These are phyloP conservation scores for Rhabdophis nuchalis DNA, from an alignment of 2,797 vertebrate species.

Conservation along the genomic window DNA sequence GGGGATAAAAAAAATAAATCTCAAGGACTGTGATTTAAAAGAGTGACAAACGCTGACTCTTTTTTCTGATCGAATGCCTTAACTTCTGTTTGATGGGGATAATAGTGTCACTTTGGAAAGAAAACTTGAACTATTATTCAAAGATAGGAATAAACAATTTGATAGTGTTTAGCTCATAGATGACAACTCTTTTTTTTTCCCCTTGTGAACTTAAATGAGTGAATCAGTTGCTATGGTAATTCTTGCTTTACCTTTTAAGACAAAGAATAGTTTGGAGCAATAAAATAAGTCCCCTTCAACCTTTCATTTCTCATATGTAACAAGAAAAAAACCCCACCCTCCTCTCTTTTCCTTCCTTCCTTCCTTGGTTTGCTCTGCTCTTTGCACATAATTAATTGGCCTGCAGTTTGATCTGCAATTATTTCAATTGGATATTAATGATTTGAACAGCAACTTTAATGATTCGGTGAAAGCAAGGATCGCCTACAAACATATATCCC, in stretches of 20 bases:
- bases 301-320: constrained; percentile 47
- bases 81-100: constrained; percentile 46
- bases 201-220: constrained; percentile 46
- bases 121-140: constrained; percentile 60
- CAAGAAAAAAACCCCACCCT: constrained; percentile 16
- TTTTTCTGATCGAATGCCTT: constrained; percentile 51
- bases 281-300: constrained; percentile 61
- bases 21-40: constrained; percentile 57
- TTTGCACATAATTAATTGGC: constrained; percentile 36
- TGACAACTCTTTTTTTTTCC: constrained; percentile 7
- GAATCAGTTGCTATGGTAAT: constrained; percentile 67
- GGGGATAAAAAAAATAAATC: not conserved
- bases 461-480: constrained; percentile 38
- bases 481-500: constrained; percentile 23
- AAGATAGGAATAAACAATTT: constrained; percentile 61
- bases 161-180: constrained; percentile 58
- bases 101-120: constrained; percentile 47
- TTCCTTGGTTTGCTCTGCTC: constrained; percentile 36
- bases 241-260: constrained; percentile 69
- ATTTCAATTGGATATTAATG: constrained; percentile 29
- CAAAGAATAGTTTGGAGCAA: constrained; percentile 64
- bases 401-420: constrained; percentile 37
- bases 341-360: not conserved
- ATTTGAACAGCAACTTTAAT: constrained; percentile 22
- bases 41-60: constrained; percentile 56